A percentile compares a stretch with the other conserved stretches of the same genome.
These are phyloP conservation scores for Styela plicata DNA, from an alignment of 23 tunicate species.

Conservation along the genomic window DNA sequence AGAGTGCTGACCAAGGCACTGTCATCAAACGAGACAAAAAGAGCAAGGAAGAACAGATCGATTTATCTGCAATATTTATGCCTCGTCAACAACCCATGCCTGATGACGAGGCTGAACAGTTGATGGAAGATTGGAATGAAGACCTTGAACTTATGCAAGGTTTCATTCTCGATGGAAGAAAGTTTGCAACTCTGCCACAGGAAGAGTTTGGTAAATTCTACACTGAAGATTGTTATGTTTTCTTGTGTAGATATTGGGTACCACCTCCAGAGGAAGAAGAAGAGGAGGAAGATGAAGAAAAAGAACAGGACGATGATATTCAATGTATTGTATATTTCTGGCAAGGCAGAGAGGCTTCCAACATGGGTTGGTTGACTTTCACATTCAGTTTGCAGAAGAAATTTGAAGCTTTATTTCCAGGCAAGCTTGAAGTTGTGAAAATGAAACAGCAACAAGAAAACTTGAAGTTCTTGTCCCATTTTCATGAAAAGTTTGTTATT, in stretches of 20 bases:
- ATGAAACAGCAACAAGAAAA: constrained; percentile 99
- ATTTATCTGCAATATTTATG: constrained; percentile 88
- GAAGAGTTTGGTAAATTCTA: constrained; percentile 93
- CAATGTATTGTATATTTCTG: constrained; percentile 95
- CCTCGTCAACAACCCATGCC: constrained; percentile 93
- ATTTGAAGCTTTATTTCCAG: constrained; percentile 78
- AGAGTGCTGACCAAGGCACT: constrained; percentile 36
- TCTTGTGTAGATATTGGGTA: constrained; percentile 95
- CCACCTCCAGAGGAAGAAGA: constrained; percentile 78
- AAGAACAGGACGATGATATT: constrained; percentile 73
- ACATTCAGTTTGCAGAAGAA: constrained; percentile 87
- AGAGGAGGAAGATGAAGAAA: constrained; percentile 65
- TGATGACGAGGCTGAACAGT: constrained; percentile 62
- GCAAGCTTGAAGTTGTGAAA: constrained; percentile 82
- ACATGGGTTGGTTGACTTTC: constrained; percentile 98
- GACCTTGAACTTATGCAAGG: constrained; percentile 98
- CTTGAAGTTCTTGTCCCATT: constrained; percentile 95
- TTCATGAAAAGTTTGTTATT: constrained; percentile 89
- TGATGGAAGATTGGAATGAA: constrained; percentile 98
- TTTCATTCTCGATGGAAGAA: constrained; percentile 87
- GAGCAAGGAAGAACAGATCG: constrained; percentile 51
- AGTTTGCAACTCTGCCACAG: constrained; percentile 86
- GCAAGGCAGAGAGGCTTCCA: constrained; percentile 93
- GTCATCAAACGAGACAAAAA: constrained; percentile 47
- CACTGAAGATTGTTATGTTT: constrained; percentile 92